Evolutionary conservation across 2,797 vertebrate genomes (phyloP), one percentile per base, ranked within the genome.

Genomic region (Picus viridis): DNA sequence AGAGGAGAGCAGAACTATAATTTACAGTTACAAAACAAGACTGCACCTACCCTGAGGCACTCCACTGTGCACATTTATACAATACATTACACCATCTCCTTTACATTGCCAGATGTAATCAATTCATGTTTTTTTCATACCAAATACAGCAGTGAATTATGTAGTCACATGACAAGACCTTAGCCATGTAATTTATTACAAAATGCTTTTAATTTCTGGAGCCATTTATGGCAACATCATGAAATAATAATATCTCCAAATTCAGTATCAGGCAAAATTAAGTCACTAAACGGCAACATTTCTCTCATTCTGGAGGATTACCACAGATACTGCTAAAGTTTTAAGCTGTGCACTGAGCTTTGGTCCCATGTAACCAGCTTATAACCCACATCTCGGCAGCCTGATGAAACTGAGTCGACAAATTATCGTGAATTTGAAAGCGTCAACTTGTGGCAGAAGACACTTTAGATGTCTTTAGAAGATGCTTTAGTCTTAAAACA

Each of bases 1-100:
- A 94, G 95, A 96, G 87, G 86, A 94, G 73, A 90, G 62, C 23
- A 86, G 92, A 90, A 92, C 87, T 96, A 73, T 89, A 95, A 97
- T 88, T 95, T 94, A 94, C 68, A 90, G 59, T 75, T 80, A 69
- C 85, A 94, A 86, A 94, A 83, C 74, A 92, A 51, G 43, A 83
- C 72, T 71, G 83, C 90, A 82, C 83, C 80, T 86, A 95, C 69
- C 88, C 89, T 19, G 34, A 67, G 93, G 94, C 89, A 73, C 89
- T 71, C 65, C 61, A 56, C 51, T 92, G 45, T 70, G 56, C 36
- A 72, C 88, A 94, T 94, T 95, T 95, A 87, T 82, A 95, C 89
- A 94, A 93, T 89, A 80, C 80, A 84, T 93, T 82, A 94, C 71
- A 90, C 77, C 88, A 90, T 63, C 79, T 87, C 82, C 81, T 94